A percentile compares a stretch with the other conserved stretches of the same genome.
phyloP scores from a whole-genome alignment of 2,888 invertebrate species.

The Myathropa florea region DNA sequence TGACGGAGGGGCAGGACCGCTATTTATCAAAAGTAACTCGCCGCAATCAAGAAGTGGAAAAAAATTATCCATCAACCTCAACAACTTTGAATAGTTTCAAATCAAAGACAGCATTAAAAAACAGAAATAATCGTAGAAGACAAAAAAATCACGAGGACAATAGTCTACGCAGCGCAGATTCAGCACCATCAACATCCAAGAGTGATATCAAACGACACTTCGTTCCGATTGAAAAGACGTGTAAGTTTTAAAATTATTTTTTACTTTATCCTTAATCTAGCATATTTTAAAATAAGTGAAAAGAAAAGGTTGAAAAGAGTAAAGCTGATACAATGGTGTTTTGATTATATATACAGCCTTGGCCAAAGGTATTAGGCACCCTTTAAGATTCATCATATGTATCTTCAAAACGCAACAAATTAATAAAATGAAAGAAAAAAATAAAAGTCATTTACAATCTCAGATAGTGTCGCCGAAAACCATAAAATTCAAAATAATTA shows the following conservation, averaged over 20 bases:
- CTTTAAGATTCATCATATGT: too few relatives aligned
- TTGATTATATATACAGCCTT: too few relatives aligned
- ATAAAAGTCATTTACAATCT: too few relatives aligned
- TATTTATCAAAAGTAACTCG: slow-evolving; percentile 73
- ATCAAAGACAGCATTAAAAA: slow-evolving; percentile 59
- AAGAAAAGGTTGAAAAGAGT: too few relatives aligned
- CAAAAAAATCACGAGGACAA: slow-evolving; percentile 27
- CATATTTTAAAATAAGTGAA: too few relatives aligned
- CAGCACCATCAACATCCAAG: slow-evolving; percentile 1
- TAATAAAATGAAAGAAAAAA: too few relatives aligned
- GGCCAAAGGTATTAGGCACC: too few relatives aligned
- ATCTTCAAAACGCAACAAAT: too few relatives aligned
- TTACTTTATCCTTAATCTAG: too few relatives aligned
- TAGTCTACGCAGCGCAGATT: slow-evolving; percentile 19
- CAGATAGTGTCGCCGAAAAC: too few relatives aligned
- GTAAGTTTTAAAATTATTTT: slow-evolving; percentile 34
- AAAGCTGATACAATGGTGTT: too few relatives aligned
- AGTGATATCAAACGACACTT: slow-evolving; percentile 20
- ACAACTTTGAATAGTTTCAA: slow-evolving; percentile 36
- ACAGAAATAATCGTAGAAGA: slow-evolving; percentile 29
- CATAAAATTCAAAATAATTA: too few relatives aligned
- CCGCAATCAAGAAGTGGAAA: slow-evolving; percentile 68
- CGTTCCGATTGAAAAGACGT: background rate
- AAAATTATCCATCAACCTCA: slow-evolving; percentile 11
- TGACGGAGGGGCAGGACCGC: slow-evolving; percentile 84